Evolutionary conservation across 1,140 invertebrate genomes (phyloP), one percentile per base, ranked within the genome.

Genomic region (Sarcophaga peregrina): DNA sequence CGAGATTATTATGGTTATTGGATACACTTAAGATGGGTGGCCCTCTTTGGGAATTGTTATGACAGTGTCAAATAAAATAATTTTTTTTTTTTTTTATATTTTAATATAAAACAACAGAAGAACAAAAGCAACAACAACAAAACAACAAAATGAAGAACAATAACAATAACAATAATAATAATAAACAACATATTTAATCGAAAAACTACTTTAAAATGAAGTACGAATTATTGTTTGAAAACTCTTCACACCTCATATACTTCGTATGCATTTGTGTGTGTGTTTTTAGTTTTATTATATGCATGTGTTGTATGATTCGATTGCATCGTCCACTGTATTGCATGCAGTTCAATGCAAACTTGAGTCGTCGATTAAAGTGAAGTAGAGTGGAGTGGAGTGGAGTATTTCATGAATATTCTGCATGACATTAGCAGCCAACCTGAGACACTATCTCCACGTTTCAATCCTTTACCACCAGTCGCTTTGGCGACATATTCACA

Each of bases 401-500:
- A 52, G 48, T 9, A 78, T 78, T 47, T 78, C 75, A 78, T 78
- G 75, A 50, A 78, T 68, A 50, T 78, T 52, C n/a, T 20, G 62
- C 62, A 48, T 78, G 75, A 45, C 75, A 78, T 48, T 78, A 78
- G 25, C 25, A 37, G 25, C 75, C 47, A 68, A 68, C 17, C 10
- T 9, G 4, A 50, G 75, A 78, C 75, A 78, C 50, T 78, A 78
- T 78, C 75, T 78, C n/a, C 17, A 78, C 75, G 50, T 78, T 78
- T 78, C 75, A 78, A 78, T 78, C 75, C 75, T 78, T 78, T 78
- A 78, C 47, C 47, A 78, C 47, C 75, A 78, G 75, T 78, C 75
- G 52, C 75, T 78, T 78, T 78, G 75, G 75, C 47, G 75, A 82
- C 62, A 68, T 62, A 82, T 88, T 88, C 87, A 88, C 87, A 87